A percentile compares a stretch with the other conserved stretches of the same genome.
These are phyloP conservation scores for Zoanthus gigantus DNA, from an alignment of 92 coral and sea anemone species.

Conservation along the genomic window DNA sequence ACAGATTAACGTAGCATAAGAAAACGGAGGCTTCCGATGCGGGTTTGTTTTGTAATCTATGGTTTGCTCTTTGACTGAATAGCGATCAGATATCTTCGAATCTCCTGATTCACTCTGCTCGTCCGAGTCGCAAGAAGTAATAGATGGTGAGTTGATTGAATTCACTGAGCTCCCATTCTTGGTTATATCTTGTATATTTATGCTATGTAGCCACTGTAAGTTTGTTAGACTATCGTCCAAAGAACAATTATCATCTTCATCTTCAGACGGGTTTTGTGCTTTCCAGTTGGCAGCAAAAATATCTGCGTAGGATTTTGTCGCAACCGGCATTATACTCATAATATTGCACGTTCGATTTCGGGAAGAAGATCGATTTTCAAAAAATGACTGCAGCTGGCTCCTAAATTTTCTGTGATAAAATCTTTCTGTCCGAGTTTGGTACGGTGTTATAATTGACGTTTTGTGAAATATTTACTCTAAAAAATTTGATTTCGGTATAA, in stretches of 20 bases:
- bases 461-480: background rate
- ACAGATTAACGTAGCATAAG: slow-evolving; percentile 96
- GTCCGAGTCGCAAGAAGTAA: slow-evolving; percentile 79
- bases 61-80: slow-evolving; percentile 68
- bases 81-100: slow-evolving; percentile 72
- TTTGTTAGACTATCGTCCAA: slow-evolving; percentile 95
- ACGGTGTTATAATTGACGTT: slow-evolving; percentile 8
- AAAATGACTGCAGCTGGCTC: slow-evolving; percentile 4
- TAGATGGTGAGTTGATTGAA: slow-evolving; percentile 68
- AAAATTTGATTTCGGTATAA: background rate
- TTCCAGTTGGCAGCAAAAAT: slow-evolving; percentile 99
- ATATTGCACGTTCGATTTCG: slow-evolving; percentile 42
- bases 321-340: slow-evolving; percentile 82
- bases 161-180: slow-evolving; percentile 60
- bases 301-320: slow-evolving; percentile 90
- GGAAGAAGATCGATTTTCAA: slow-evolving; percentile 14
- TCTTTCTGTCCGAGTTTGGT: slow-evolving; percentile 28
- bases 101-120: slow-evolving; percentile 85
- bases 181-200: slow-evolving; percentile 89
- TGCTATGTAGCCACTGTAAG: slow-evolving; percentile 93
- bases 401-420: background rate
- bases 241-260: slow-evolving; percentile 70
- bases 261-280: slow-evolving; percentile 81
- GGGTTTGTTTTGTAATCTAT: slow-evolving; percentile 94
- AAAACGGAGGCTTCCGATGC: slow-evolving; percentile 93